These are phyloP conservation scores for Aphaenogaster floridana DNA, from an alignment of 1,140 invertebrate genomes.

Conservation along the genomic window DNA sequence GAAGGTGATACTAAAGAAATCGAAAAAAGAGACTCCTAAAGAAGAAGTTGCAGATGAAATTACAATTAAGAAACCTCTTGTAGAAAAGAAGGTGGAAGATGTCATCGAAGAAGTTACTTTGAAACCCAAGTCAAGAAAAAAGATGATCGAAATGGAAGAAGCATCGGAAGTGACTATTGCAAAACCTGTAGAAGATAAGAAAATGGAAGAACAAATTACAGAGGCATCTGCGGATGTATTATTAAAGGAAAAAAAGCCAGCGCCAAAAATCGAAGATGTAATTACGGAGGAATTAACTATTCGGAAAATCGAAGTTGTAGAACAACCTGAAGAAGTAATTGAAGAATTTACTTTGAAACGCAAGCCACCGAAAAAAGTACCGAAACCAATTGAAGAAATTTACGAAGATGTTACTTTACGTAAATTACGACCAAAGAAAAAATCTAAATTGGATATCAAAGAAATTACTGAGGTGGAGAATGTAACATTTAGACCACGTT, in stretches of 20 bases:
- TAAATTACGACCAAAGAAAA: constrained; percentile 90
- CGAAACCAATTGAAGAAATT: constrained; percentile 90
- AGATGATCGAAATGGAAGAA: constrained; percentile 80
- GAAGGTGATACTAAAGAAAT: constrained; percentile 77
- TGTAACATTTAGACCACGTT: constrained; percentile 91
- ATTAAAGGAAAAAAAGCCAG: constrained; percentile 70
- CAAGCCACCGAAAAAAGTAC: constrained; percentile 82
- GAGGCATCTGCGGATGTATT: constrained; percentile 66
- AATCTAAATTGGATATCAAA: constrained; percentile 88
- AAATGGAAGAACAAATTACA: constrained; percentile 14
- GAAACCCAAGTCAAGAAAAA: constrained; percentile 77
- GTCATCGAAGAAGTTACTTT: constrained; percentile 76
- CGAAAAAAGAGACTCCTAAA: constrained; percentile 76
- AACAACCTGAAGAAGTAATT: constrained; percentile 74
- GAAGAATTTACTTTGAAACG: constrained; percentile 87
- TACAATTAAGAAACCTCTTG: constrained; percentile 67
- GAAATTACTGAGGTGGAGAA: constrained; percentile 91
- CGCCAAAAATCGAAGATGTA: constrained; percentile 67
- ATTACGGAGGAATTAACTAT: constrained; percentile 85
- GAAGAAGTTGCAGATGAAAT: constrained; percentile 77
- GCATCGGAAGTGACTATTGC: constrained; percentile 84
- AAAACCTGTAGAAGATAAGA: constrained; percentile 68
- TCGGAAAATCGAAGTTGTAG: constrained; percentile 70
- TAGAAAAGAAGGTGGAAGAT: constrained; percentile 52
- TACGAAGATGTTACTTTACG: constrained; percentile 91